These are phyloP conservation scores for Ectropis crepuscularia DNA, from an alignment of 2,888 invertebrate genomes.

Conservation along the genomic window DNA sequence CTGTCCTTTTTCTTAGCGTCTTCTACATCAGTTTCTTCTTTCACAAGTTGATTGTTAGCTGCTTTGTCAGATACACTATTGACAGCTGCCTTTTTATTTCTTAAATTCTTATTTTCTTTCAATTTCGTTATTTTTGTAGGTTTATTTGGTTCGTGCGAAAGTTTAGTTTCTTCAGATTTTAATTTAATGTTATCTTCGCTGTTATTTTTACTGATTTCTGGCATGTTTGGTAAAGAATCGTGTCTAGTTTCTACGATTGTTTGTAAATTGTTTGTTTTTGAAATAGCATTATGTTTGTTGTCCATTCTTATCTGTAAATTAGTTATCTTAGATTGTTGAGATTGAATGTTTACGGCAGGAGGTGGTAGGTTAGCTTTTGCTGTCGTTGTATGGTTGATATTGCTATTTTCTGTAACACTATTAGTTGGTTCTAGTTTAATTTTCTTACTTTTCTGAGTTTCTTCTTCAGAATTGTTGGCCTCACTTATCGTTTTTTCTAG, in stretches of 20 bases:
- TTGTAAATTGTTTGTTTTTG: slow-evolving; percentile 12
- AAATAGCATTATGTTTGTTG: not conserved
- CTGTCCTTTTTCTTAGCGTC: slow-evolving; percentile 22
- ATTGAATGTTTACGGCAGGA: not conserved
- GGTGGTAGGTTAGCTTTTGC: not conserved
- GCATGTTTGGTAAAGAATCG: not conserved
- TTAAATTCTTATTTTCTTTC: slow-evolving; percentile 2
- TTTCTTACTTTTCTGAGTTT: slow-evolving; percentile 13
- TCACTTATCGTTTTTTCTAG: slow-evolving; percentile 1
- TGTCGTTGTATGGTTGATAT: not conserved
- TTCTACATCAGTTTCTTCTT: slow-evolving; percentile 22
- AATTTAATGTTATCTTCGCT: not conserved
- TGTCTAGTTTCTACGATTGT: not conserved
- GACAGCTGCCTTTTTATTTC: slow-evolving; percentile 1
- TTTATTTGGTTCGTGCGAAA: not conserved
- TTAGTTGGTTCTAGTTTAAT: slow-evolving; percentile 12
- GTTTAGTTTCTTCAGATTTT: not conserved
- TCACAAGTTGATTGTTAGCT: not conserved
- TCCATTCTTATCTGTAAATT: slow-evolving; percentile 4
- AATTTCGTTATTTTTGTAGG: not conserved
- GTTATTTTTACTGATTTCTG: not conserved
- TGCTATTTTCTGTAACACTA: not conserved
- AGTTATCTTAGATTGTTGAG: slow-evolving; percentile 6
- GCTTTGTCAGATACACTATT: slow-evolving; percentile 26
- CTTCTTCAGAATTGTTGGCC: not conserved